Evolutionary conservation across 2,797 vertebrate species (phyloP).

Genomic region (Podarcis siculus): DNA sequence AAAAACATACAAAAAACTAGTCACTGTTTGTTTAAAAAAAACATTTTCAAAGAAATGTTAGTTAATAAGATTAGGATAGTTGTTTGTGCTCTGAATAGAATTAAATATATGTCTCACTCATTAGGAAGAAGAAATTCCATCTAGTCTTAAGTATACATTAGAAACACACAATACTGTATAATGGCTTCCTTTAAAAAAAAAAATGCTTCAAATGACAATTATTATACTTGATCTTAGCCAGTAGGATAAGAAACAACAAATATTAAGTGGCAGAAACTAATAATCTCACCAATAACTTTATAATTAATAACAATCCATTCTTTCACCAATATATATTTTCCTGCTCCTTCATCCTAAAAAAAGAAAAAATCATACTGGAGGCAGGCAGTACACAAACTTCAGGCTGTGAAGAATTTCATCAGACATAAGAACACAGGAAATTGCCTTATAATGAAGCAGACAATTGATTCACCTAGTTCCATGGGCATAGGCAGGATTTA

Average conservation of each 20-base stretch:
- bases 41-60: background rate
- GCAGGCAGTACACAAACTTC: background rate
- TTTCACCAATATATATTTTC: background rate
- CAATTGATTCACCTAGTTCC: too few relatives aligned
- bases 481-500: too few relatives aligned
- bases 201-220: background rate
- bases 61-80: background rate
- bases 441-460: too few relatives aligned
- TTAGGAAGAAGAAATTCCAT: background rate
- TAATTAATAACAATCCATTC: background rate
- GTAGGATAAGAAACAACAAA: background rate
- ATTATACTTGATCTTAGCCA: background rate
- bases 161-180: background rate
- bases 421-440: background rate
- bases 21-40: background rate
- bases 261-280: background rate
- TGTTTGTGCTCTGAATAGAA: background rate
- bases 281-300: background rate
- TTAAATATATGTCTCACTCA: background rate
- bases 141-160: background rate
- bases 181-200: background rate
- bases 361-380: background rate
- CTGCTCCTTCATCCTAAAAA: background rate
- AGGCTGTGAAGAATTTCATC: background rate
- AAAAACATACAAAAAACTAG: slow-evolving; percentile 43